Base-by-base conservation (phyloP, 2,888 invertebrate genomes). In the Timandra comae region DNA sequence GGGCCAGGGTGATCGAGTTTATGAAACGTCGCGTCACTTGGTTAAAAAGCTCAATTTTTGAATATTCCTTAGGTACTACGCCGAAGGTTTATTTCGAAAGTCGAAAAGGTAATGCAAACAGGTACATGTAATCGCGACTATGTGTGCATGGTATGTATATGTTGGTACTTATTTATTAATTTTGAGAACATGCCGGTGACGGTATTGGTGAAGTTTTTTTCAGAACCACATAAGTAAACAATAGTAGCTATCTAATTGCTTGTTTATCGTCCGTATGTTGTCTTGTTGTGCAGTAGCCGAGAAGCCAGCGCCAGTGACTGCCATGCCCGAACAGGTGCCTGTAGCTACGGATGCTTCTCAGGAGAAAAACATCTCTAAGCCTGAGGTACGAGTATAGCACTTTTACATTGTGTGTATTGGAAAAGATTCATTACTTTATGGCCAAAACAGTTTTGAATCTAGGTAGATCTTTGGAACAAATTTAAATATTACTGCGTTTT, bases 331-430 rank as follows among this genome's bases (percentile, higher is more conserved):
- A 12, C 52, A 51, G 3, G 56, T 39, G 1, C 43, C 33, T 1
- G 67, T 71, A 20, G 53, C 28, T 12, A 62, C 67, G 62, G 70
- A 73, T 0, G 34, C 46, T 4, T 20, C 43, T 2, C 27, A 55
- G 3, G 67, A 63, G 0, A 36, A 34, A 4, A 30, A 10, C n/a
- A 41, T 32, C 26, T 36, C 22, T 2, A 61, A 57, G 7, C 61
- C 67, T 9, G 67, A 72, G 59, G 75, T 71, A 44, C 23, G 31
- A n/a, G n/a, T n/a, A n/a, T n/a, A n/a, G n/a, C n/a, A n/a, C n/a
- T n/a, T n/a, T n/a, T n/a, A n/a, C n/a, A n/a, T n/a, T n/a, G n/a
- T n/a, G n/a, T n/a, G n/a, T n/a, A n/a, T n/a, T n/a, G n/a, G n/a
- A n/a, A n/a, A n/a, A n/a, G n/a, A n/a, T n/a, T n/a, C n/a, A n/a